Percentiles rank a stretch among this genome's conserved stretches.
These are phyloP conservation scores for Caenorhabditis sulstoni DNA, from an alignment of 2,888 invertebrate genomes.

Conservation along the genomic window DNA sequence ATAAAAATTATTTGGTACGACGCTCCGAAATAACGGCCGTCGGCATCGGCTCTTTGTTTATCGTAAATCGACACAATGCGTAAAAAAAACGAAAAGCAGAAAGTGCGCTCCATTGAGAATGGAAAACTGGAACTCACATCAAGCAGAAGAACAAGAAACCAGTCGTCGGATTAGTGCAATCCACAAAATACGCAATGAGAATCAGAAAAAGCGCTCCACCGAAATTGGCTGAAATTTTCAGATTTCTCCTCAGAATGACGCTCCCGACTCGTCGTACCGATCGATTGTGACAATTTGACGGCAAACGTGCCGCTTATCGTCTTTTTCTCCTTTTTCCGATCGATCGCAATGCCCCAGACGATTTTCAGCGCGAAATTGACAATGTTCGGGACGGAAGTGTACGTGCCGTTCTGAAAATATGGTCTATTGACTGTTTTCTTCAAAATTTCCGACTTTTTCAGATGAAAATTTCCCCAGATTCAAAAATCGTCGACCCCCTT, in stretches of 20 bases:
- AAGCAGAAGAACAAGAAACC: conserved; percentile 68
- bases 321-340: conserved; percentile 65
- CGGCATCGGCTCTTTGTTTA: no score
- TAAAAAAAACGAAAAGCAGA: no score
- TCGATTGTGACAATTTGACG: conserved; percentile 66
- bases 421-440: no score
- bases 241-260: no score
- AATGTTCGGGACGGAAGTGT: conserved; percentile 71
- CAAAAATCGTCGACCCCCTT: no score
- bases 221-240: conserved; percentile 66
- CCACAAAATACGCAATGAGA: conserved; percentile 67
- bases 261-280: conserved; percentile 50
- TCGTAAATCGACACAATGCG: no score
- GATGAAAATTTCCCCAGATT: no score
- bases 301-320: conserved; percentile 62
- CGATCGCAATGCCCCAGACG: conserved; percentile 68
- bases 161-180: conserved; percentile 67
- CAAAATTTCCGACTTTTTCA: no score
- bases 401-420: conserved; percentile 71
- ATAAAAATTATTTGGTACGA: no score
- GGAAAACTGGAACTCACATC: conserved; percentile 53
- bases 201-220: conserved; percentile 62
- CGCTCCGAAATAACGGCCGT: no score
- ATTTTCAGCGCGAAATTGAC: conserved; percentile 69
- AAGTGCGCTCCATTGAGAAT: no score